phyloP scores from a whole-genome alignment of 2,888 invertebrate genomes.

The Xestia rhomboidea region DNA sequence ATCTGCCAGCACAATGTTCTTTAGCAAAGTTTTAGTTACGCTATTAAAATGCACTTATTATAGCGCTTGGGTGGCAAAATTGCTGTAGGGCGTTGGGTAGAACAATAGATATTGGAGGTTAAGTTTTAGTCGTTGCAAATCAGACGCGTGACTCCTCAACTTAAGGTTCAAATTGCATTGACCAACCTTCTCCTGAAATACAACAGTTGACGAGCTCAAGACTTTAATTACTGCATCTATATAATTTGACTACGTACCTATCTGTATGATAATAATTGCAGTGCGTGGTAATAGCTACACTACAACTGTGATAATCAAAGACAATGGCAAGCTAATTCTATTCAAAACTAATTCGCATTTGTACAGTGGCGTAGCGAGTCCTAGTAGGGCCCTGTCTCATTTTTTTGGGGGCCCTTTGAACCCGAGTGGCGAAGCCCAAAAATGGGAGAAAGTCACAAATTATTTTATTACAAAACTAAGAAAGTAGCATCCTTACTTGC shows the following conservation, averaged over 20 bases:
- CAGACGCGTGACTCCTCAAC: not conserved
- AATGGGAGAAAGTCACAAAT: no score
- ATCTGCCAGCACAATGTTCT: conserved; percentile 17
- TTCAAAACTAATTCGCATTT: conserved; percentile 6
- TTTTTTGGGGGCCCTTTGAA: no score
- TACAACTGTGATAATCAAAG: conserved; percentile 18
- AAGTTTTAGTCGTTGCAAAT: conserved; percentile 1
- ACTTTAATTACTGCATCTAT: not conserved
- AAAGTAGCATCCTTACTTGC: no score
- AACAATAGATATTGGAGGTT: conserved; percentile 27
- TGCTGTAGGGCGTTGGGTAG: not conserved
- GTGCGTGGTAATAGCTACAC: not conserved
- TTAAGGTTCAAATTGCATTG: conserved; percentile 13
- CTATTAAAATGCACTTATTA: conserved; percentile 22
- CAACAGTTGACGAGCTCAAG: conserved; percentile 6
- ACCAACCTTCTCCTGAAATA: not conserved
- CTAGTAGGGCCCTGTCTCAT: no score
- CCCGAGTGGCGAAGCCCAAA: no score
- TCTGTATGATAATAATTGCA: conserved; percentile 7
- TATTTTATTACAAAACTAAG: no score
- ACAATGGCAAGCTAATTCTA: not conserved
- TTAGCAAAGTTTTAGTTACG: conserved; percentile 16
- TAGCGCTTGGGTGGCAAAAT: no score
- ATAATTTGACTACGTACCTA: conserved; percentile 17
- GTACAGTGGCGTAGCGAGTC: no score